phyloP scores from a whole-genome alignment of 2,113 vertebrate genomes.

The Etheostoma spectabile region DNA sequence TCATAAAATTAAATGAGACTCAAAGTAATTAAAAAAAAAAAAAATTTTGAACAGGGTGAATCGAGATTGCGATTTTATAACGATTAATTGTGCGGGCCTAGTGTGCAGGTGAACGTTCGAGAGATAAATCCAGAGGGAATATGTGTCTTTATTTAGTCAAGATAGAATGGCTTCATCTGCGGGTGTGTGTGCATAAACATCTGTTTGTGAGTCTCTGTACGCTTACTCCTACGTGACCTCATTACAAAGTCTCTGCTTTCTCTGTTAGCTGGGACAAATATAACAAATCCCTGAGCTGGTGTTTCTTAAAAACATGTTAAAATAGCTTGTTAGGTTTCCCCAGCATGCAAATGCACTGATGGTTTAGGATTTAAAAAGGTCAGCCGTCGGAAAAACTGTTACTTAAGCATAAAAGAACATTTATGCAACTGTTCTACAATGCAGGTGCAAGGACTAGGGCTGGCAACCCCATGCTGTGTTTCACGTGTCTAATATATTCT shows the following conservation, averaged over 20 bases:
- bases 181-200: not conserved
- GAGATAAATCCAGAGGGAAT: slow-evolving; percentile 37
- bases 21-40: too few species aligned
- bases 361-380: not conserved
- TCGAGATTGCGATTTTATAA: too few species aligned
- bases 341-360: not conserved
- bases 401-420: slow-evolving; percentile 9
- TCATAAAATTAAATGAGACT: too few species aligned
- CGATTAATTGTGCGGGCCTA: not conserved
- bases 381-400: not conserved
- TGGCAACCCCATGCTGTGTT: slow-evolving; percentile 8
- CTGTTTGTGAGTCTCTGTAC: not conserved
- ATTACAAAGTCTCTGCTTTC: slow-evolving; percentile 4
- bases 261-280: slow-evolving; percentile 10
- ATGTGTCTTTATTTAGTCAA: slow-evolving; percentile 45
- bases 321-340: not conserved
- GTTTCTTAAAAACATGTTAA: not conserved
- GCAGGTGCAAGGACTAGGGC: slow-evolving; percentile 23
- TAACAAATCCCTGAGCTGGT: not conserved
- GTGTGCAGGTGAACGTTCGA: not conserved
- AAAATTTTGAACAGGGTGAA: too few species aligned
- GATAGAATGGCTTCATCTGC: slow-evolving; percentile 4
- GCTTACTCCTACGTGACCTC: slow-evolving; percentile 25
- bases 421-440: not conserved
- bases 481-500: not conserved